Evolutionary conservation across 2,888 invertebrate species (phyloP).

Genomic region (Scaptomyza parva): DNA sequence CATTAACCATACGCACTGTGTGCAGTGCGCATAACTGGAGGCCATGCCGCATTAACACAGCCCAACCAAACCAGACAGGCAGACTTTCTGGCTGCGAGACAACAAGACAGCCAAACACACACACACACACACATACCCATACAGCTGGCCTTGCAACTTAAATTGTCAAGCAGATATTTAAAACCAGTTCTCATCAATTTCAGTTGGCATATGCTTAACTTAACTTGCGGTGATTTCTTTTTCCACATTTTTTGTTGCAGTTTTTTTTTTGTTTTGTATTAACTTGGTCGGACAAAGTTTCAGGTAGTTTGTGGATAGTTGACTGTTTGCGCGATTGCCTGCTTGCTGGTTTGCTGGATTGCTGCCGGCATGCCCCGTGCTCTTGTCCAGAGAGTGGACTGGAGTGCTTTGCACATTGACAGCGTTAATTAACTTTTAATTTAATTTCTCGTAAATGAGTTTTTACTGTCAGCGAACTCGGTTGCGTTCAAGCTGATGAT

Average conservation of each 20-base stretch:
- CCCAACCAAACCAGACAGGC: constrained; percentile 21
- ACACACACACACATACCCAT: constrained; percentile 1
- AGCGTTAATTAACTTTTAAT: constrained; percentile 82
- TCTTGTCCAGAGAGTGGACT: constrained; percentile 26
- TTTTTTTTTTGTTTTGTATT: not conserved
- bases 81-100: constrained; percentile 9
- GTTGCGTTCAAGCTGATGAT: constrained; percentile 56
- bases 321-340: constrained; percentile 36
- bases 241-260: too few species aligned
- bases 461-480: constrained; percentile 81
- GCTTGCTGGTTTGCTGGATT: not conserved
- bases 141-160: constrained; percentile 55
- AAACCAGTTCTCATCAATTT: constrained; percentile 79
- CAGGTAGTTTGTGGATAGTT: constrained; percentile 60
- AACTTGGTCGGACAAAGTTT: constrained; percentile 70
- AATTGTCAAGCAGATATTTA: constrained; percentile 73
- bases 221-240: constrained; percentile 76
- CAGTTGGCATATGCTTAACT: constrained; percentile 79
- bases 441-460: constrained; percentile 83
- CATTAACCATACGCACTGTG: constrained; percentile 77
- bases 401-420: constrained; percentile 82
- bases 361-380: not conserved
- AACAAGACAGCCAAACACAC: constrained; percentile 17
- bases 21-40: constrained; percentile 63
- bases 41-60: constrained; percentile 43